Percentiles rank a stretch among this genome's conserved stretches.
phyloP scores from a whole-genome alignment of 2,888 invertebrate genomes.

The Panzeria rudis region DNA sequence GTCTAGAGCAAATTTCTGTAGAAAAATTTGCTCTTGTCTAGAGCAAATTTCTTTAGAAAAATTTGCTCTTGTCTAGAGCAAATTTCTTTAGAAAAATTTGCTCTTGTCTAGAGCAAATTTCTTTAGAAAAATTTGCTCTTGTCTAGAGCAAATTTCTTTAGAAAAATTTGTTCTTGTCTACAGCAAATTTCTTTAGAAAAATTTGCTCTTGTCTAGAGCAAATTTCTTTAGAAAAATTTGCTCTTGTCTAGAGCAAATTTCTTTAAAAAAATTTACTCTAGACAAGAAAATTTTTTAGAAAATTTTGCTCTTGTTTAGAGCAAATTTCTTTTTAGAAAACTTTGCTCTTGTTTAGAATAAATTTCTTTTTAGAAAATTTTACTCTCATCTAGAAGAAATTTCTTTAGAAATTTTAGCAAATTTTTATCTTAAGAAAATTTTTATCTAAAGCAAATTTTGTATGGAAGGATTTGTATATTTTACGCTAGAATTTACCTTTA shows the following conservation, averaged over 20 bases:
- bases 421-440: no score
- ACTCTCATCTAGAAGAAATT: no score
- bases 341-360: background rate
- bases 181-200: background rate
- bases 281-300: no score
- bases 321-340: no score
- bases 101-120: background rate
- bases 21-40: no score
- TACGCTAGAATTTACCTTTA: no score
- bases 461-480: no score
- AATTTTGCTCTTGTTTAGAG: background rate
- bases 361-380: background rate
- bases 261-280: background rate
- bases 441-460: no score
- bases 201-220: background rate
- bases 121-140: background rate
- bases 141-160: background rate
- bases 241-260: background rate
- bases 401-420: no score
- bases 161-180: background rate
- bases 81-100: background rate
- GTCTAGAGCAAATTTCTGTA: no score
- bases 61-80: background rate
- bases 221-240: background rate
- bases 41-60: background rate